Conservation (phyloP, 2,113 vertebrate genomes). For the Falco punctatus region DNA sequence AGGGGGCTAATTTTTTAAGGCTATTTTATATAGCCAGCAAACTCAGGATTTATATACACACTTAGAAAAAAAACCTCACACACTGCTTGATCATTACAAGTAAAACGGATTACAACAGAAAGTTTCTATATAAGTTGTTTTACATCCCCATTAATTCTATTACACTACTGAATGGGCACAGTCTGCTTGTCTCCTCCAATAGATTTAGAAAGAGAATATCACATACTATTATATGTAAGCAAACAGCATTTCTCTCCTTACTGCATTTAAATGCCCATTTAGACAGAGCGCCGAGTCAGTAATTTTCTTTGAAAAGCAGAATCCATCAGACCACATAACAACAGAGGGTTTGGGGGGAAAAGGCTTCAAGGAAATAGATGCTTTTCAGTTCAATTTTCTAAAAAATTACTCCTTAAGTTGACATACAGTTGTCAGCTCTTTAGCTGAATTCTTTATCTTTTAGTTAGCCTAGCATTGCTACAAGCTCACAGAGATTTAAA, state of each 20-base stretch:
- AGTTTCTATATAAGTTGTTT: not conserved
- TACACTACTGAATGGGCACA: not conserved
- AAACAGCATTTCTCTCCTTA: not conserved
- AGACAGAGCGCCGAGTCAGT: slow-evolving; percentile 45
- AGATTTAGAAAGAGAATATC: not conserved
- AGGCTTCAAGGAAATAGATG: slow-evolving; percentile 20
- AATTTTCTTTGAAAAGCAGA: slow-evolving; percentile 33
- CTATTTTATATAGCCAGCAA: not conserved
- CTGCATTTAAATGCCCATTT: slow-evolving; percentile 49
- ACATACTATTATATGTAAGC: not conserved
- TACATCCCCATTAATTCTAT: not conserved
- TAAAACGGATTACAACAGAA: not conserved
- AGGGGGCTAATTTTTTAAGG: not conserved
- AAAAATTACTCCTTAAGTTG: not conserved
- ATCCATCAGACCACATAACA: slow-evolving; percentile 61
- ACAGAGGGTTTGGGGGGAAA: not conserved
- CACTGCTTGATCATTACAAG: not conserved
- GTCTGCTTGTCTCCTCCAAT: not conserved
- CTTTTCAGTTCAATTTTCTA: not conserved
- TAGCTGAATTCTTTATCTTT: not conserved
- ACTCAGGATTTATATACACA: not conserved
- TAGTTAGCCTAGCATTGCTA: not conserved
- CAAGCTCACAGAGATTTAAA: too few relatives aligned
- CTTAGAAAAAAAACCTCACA: not conserved
- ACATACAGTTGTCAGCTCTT: not conserved